Conservation (phyloP, 2,113 vertebrate genomes). For the Felis chaus region DNA sequence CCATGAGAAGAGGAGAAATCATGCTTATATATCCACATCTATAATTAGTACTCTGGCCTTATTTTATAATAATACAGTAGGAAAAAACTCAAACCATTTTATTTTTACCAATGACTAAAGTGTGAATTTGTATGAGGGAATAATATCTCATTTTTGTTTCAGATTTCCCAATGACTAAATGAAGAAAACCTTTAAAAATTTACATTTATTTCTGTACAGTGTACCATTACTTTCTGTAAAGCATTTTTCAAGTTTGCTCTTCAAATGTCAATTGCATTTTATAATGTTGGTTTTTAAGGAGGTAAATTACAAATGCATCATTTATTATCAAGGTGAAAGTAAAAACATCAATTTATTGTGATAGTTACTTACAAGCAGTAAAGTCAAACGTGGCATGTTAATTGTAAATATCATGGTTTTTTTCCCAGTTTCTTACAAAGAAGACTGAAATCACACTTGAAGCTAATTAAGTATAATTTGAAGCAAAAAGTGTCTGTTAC, state of each 20-base stretch:
- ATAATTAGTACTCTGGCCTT: not conserved
- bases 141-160: not conserved
- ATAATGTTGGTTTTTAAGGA: not conserved
- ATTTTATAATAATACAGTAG: not conserved
- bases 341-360: conserved; percentile 22
- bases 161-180: not conserved
- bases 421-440: not conserved
- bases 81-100: not conserved
- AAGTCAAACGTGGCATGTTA: not conserved
- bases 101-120: not conserved
- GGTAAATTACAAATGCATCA: not conserved
- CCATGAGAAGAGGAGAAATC: not conserved
- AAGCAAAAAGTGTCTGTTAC: not conserved
- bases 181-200: not conserved
- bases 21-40: not conserved
- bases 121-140: not conserved
- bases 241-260: not conserved
- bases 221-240: not conserved
- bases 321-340: not conserved
- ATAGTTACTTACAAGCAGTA: not conserved
- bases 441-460: conserved; percentile 6
- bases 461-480: conserved; percentile 25
- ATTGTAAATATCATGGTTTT: conserved; percentile 1
- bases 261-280: not conserved
- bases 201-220: not conserved